Evolutionary conservation across 2,797 vertebrate species (phyloP).

Genomic region (Taeniopygia guttata): DNA sequence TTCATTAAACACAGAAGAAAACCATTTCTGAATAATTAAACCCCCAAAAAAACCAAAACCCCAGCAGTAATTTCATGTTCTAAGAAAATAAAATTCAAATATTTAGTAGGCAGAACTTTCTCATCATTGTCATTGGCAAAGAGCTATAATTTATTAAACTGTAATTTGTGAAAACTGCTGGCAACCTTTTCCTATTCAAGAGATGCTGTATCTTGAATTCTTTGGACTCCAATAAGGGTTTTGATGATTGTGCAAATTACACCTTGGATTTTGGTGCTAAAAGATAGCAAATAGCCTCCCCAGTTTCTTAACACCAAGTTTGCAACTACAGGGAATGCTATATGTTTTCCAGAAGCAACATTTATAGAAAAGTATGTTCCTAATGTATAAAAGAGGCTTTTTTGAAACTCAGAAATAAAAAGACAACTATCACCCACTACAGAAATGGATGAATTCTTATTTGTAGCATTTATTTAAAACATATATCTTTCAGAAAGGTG

Average conservation of each 20-base stretch:
- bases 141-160: neutral
- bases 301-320: neutral
- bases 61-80: neutral
- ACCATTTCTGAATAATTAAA: neutral
- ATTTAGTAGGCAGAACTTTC: neutral
- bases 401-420: slow-evolving; percentile 29
- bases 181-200: neutral
- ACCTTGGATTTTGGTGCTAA: neutral
- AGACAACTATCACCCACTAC: neutral
- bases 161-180: neutral
- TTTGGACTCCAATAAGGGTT: neutral
- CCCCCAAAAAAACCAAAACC: neutral
- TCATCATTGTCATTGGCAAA: neutral
- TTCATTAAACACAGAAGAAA: neutral
- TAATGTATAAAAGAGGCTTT: slow-evolving; percentile 12
- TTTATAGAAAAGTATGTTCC: neutral
- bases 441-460: neutral
- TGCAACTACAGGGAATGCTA: neutral
- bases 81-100: neutral
- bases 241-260: neutral
- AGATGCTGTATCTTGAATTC: neutral
- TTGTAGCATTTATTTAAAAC: neutral
- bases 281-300: neutral
- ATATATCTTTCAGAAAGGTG: neutral
- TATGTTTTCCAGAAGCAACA: neutral